Percentiles rank a stretch among this genome's conserved stretches.
Evolutionary conservation across 2,113 vertebrate species (phyloP).

Genomic region (Callopanchax toddi): DNA sequence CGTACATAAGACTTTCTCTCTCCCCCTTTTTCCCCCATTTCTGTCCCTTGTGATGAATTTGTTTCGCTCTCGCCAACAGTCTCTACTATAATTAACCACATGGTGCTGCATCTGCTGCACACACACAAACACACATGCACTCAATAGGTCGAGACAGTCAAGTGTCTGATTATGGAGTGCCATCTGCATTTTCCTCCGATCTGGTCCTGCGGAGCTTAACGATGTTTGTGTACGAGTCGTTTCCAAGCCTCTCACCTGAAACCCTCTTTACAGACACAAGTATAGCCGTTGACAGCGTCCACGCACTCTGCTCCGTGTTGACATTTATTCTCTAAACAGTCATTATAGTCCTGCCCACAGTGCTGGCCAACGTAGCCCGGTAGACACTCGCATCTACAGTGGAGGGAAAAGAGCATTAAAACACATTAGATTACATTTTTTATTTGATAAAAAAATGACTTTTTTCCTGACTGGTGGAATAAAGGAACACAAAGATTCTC

Average conservation of each 20-base stretch:
- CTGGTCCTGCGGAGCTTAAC: slow-evolving; percentile 34
- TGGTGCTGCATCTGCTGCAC: slow-evolving; percentile 67
- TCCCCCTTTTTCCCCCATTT: slow-evolving; percentile 5
- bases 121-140: slow-evolving; percentile 11
- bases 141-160: slow-evolving; percentile 61
- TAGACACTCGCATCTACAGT: slow-evolving; percentile 91
- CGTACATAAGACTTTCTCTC: slow-evolving; percentile 7
- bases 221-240: slow-evolving; percentile 24
- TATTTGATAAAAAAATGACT: not conserved
- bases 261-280: slow-evolving; percentile 91
- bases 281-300: slow-evolving; percentile 92
- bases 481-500: too few species aligned
- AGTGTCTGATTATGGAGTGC: slow-evolving; percentile 71
- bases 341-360: slow-evolving; percentile 90
- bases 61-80: slow-evolving; percentile 54
- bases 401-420: slow-evolving; percentile 26
- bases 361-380: slow-evolving; percentile 92
- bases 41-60: slow-evolving; percentile 61
- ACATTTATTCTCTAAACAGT: slow-evolving; percentile 91
- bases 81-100: slow-evolving; percentile 71
- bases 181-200: slow-evolving; percentile 71
- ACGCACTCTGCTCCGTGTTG: slow-evolving; percentile 92
- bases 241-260: slow-evolving; percentile 86
- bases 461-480: too few species aligned
- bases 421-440: slow-evolving; percentile 11